Percentiles rank a stretch among this genome's conserved stretches.
Evolutionary conservation across 2,797 vertebrate genomes (phyloP).

Genomic region (Gambelia wislizenii): DNA sequence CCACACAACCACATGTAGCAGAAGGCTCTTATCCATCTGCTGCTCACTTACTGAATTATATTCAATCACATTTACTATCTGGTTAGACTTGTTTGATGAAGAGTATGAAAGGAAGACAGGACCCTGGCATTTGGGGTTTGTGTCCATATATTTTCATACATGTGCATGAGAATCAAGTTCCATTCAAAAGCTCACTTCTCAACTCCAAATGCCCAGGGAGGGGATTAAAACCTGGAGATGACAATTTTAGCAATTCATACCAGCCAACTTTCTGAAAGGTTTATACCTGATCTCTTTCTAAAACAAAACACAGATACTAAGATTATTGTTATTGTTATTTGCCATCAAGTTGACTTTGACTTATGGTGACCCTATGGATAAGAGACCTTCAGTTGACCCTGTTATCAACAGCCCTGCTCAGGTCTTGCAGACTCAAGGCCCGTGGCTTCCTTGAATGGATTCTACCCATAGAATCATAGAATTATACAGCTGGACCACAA

Average conservation of each 20-base stretch:
- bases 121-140: neutral
- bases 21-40: neutral
- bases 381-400: too few species aligned
- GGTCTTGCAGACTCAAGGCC: too few species aligned
- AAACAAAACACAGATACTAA: neutral
- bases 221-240: neutral
- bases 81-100: neutral
- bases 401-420: too few species aligned
- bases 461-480: too few species aligned
- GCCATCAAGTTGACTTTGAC: too few species aligned
- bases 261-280: neutral
- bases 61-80: neutral
- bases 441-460: too few species aligned
- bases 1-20: neutral
- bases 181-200: neutral
- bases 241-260: neutral
- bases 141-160: neutral
- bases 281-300: neutral
- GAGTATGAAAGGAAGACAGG: neutral
- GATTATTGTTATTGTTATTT: too few species aligned
- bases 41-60: neutral
- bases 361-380: too few species aligned
- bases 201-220: neutral
- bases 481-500: too few species aligned
- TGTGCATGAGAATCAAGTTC: neutral